phyloP scores from a whole-genome alignment of 1,140 invertebrate species.

The Microplitis demolitor region DNA sequence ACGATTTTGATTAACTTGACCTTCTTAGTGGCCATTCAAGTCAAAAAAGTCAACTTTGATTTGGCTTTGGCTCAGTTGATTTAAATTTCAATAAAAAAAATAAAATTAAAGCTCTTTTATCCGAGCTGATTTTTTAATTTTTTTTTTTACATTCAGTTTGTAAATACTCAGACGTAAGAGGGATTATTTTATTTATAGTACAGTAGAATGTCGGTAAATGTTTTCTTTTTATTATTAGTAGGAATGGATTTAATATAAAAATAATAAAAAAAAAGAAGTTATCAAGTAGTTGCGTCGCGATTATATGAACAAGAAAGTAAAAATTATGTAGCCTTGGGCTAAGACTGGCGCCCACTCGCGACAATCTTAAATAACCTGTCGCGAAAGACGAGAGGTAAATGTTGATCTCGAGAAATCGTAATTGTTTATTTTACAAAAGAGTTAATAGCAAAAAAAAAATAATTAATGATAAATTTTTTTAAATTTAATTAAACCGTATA shows the following conservation, averaged over 20 bases:
- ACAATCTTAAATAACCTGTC: slow-evolving; percentile 47
- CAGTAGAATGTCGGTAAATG: neutral
- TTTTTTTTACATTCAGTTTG: no score
- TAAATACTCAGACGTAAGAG: no score
- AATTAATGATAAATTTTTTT: neutral
- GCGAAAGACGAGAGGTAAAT: slow-evolving; percentile 17
- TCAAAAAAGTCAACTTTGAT: no score
- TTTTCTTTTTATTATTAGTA: neutral
- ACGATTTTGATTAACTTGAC: no score
- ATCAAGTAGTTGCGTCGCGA: neutral
- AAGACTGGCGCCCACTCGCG: slow-evolving; percentile 54
- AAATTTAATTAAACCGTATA: neutral
- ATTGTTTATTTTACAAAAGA: neutral
- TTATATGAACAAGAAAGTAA: neutral
- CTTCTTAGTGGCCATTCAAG: no score
- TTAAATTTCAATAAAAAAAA: no score
- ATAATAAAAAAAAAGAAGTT: neutral
- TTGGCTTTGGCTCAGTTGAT: no score
- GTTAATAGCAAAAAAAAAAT: neutral
- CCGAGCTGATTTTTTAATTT: no score
- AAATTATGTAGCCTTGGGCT: slow-evolving; percentile 15
- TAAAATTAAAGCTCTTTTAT: no score
- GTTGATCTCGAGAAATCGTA: neutral
- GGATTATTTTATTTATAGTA: neutral
- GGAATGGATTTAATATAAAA: neutral